These are phyloP conservation scores for Mustela nigripes DNA, from an alignment of 2,113 vertebrate genomes.

Conservation along the genomic window DNA sequence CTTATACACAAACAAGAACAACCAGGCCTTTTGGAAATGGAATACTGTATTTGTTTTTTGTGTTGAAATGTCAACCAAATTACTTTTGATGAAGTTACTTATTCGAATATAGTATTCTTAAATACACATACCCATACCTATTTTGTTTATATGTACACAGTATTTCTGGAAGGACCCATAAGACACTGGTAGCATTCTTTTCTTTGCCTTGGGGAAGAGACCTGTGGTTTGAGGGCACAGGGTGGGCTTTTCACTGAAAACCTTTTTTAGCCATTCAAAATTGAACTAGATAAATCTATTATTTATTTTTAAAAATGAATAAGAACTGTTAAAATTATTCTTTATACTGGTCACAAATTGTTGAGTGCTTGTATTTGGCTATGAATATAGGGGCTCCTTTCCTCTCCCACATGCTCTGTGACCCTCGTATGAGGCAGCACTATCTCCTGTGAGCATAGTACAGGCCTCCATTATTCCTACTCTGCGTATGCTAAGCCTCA, in stretches of 20 bases:
- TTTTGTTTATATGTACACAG: background rate
- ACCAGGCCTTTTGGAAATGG: conserved; percentile 5
- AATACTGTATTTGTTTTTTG: background rate
- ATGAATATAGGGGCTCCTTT: too few species aligned
- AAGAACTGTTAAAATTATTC: background rate
- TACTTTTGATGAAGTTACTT: conserved; percentile 33
- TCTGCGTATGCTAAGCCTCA: background rate
- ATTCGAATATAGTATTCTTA: background rate
- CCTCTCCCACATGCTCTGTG: background rate
- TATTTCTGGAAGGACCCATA: background rate
- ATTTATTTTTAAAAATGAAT: background rate
- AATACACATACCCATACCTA: background rate
- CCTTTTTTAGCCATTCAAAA: background rate
- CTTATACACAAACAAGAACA: background rate
- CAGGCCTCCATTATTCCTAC: too few species aligned
- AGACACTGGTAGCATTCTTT: background rate
- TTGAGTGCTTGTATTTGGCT: background rate
- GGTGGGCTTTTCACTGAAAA: background rate
- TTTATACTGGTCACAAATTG: background rate
- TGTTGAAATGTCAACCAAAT: conserved; percentile 15
- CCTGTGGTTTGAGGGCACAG: background rate
- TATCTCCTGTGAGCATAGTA: background rate
- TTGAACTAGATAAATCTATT: background rate
- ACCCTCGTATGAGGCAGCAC: background rate
- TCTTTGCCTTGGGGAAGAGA: background rate